phyloP scores from a whole-genome alignment of 2,888 invertebrate genomes.

The Caenorhabditis plicata region DNA sequence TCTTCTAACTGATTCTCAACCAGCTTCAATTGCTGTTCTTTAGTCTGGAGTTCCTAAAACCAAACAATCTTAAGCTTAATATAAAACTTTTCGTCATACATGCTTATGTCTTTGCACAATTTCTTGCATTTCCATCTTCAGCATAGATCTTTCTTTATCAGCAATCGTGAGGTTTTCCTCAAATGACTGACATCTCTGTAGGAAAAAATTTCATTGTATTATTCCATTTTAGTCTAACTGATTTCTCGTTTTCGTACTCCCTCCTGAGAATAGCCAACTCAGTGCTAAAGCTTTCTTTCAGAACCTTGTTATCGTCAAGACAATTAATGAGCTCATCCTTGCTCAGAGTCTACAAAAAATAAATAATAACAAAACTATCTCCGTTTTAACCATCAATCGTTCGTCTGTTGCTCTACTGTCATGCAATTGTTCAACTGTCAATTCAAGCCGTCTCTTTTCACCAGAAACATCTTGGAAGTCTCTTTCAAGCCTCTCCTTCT shows the following conservation, averaged over 20 bases:
- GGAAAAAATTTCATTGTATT: neutral
- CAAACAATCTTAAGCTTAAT: too few relatives aligned
- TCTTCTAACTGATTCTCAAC: slow-evolving; percentile 28
- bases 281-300: slow-evolving; percentile 24
- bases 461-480: slow-evolving; percentile 21
- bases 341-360: slow-evolving; percentile 9
- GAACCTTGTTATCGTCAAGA: slow-evolving; percentile 33
- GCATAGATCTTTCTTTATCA: slow-evolving; percentile 95
- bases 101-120: slow-evolving; percentile 41
- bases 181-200: slow-evolving; percentile 18
- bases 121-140: slow-evolving; percentile 49
- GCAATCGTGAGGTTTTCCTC: slow-evolving; percentile 89
- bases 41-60: slow-evolving; percentile 28
- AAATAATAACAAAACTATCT: neutral
- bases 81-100: too few relatives aligned
- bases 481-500: slow-evolving; percentile 12
- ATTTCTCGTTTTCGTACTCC: slow-evolving; percentile 34
- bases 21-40: slow-evolving; percentile 23
- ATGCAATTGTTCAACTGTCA: slow-evolving; percentile 26
- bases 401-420: slow-evolving; percentile 32
- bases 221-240: slow-evolving; percentile 5
- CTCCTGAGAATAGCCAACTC: slow-evolving; percentile 6
- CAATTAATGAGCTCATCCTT: slow-evolving; percentile 26
- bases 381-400: slow-evolving; percentile 9
- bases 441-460: slow-evolving; percentile 29